A percentile compares a stretch with the other conserved stretches of the same genome.
These are phyloP conservation scores for Sandelia bainsii DNA, from an alignment of 2,797 vertebrate species.

Conservation along the genomic window DNA sequence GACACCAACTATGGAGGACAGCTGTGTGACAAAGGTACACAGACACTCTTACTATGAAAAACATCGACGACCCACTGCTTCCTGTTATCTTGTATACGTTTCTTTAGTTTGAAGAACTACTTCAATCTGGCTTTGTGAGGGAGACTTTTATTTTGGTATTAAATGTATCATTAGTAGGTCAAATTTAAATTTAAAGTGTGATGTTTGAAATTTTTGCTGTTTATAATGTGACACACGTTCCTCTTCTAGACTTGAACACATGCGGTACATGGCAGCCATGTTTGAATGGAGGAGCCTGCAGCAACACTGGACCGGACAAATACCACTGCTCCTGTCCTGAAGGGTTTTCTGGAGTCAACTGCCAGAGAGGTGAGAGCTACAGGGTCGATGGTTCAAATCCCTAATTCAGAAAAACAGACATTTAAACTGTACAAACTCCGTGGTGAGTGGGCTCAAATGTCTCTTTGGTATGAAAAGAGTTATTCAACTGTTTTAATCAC, in stretches of 20 bases:
- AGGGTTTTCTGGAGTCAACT: conserved; percentile 92
- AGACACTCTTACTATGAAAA: neutral
- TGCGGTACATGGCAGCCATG: conserved; percentile 92
- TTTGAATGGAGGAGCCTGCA: conserved; percentile 92
- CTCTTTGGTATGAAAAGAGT: too few relatives aligned
- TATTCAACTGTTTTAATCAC: too few relatives aligned
- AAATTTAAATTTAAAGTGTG: too few relatives aligned
- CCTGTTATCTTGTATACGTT: too few relatives aligned
- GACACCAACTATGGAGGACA: conserved; percentile 97
- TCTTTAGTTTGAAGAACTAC: too few relatives aligned
- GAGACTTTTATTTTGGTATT: neutral
- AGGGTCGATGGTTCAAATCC: neutral
- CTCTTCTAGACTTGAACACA: conserved; percentile 90
- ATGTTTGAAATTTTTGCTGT: too few relatives aligned
- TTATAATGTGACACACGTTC: neutral
- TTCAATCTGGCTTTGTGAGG: too few relatives aligned
- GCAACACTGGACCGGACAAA: conserved; percentile 95
- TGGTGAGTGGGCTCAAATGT: too few relatives aligned
- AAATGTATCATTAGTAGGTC: neutral
- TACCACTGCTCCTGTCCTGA: conserved; percentile 94
- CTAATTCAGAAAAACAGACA: too few relatives aligned
- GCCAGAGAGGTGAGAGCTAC: conserved; percentile 87
- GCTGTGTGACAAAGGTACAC: conserved; percentile 94
- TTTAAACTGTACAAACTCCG: too few relatives aligned
- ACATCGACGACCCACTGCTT: neutral